Evolutionary conservation across 2,113 vertebrate species (phyloP).

Genomic region (Cynopterus brachyotis): DNA sequence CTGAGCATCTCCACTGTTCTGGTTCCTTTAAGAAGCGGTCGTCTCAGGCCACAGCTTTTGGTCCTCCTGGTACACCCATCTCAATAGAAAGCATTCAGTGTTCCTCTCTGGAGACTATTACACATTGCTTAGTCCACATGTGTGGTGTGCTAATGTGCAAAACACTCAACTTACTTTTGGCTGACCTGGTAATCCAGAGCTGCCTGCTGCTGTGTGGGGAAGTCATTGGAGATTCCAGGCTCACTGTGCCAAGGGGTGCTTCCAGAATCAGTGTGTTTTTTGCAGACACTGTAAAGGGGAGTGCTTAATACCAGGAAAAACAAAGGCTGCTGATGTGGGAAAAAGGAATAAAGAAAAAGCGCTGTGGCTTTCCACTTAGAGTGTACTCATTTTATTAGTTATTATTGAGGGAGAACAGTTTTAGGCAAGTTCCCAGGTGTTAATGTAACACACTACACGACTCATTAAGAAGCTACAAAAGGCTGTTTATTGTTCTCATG

Average conservation of each 20-base stretch:
- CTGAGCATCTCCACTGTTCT: background rate
- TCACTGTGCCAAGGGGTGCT: background rate
- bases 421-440: background rate
- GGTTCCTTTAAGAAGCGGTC: background rate
- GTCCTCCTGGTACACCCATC: background rate
- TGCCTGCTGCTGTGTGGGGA: background rate
- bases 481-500: constrained; percentile 28
- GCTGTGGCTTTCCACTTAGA: background rate
- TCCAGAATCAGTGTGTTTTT: background rate
- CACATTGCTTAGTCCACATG: background rate
- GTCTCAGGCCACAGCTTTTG: background rate
- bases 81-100: background rate
- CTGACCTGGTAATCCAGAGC: background rate
- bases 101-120: background rate
- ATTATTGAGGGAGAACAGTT: background rate
- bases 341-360: background rate
- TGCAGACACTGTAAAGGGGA: background rate
- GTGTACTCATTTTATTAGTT: background rate
- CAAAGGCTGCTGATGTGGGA: background rate
- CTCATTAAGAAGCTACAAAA: constrained; percentile 55
- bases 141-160: background rate
- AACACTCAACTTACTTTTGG: constrained; percentile 4
- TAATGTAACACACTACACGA: background rate
- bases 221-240: background rate
- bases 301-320: background rate